Evolutionary conservation across 2,888 invertebrate genomes (phyloP).

Genomic region (Macrophya annulata): DNA sequence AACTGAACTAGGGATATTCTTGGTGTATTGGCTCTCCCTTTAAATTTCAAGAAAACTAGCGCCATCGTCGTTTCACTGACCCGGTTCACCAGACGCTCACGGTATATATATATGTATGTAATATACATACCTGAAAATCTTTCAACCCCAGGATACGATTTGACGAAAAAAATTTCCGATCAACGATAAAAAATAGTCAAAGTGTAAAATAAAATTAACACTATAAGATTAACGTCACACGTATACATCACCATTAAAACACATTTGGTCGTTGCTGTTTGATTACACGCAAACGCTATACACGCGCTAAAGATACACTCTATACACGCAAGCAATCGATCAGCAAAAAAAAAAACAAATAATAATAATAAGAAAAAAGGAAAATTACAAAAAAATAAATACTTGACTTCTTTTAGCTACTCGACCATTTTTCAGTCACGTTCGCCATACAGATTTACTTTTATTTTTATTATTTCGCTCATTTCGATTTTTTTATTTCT

Average conservation of each 20-base stretch:
- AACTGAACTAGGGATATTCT: too few relatives aligned
- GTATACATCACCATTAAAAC: constrained; percentile 37
- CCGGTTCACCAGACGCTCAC: too few relatives aligned
- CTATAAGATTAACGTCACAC: constrained; percentile 14
- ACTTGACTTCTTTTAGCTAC: not conserved
- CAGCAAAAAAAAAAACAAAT: not conserved
- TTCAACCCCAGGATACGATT: not conserved
- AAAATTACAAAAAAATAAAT: not conserved
- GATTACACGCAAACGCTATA: constrained; percentile 45
- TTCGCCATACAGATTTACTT: not conserved
- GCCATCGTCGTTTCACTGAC: too few relatives aligned
- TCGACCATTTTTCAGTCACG: constrained; percentile 22
- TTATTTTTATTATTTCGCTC: not conserved
- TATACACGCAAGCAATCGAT: constrained; percentile 28
- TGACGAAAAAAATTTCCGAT: not conserved
- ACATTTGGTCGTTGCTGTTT: constrained; percentile 28
- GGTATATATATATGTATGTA: too few relatives aligned
- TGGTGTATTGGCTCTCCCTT: too few relatives aligned
- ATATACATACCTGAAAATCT: not conserved
- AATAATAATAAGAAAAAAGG: too few relatives aligned
- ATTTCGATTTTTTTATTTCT: not conserved
- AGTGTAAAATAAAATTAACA: constrained; percentile 32
- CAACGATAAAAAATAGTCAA: constrained; percentile 12
- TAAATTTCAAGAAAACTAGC: too few relatives aligned
- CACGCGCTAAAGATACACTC: constrained; percentile 22